Percentiles rank a stretch among this genome's conserved stretches.
These are phyloP conservation scores for Tragelaphus scriptus DNA, from an alignment of 2,113 vertebrate species.

Conservation along the genomic window DNA sequence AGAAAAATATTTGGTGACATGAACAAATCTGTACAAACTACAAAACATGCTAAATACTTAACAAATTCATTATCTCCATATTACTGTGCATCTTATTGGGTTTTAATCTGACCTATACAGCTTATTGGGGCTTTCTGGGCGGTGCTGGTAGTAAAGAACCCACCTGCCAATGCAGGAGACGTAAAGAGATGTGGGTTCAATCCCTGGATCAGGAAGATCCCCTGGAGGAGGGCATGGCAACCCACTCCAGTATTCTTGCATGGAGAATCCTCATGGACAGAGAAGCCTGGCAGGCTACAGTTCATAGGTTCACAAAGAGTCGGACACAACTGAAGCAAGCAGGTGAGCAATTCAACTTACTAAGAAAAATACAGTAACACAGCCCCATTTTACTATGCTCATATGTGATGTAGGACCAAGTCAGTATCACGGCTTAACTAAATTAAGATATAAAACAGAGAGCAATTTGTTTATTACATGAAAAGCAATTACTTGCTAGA, in stretches of 20 bases:
- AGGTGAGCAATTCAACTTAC: not conserved
- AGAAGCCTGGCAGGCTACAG: not conserved
- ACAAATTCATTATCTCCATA: not conserved
- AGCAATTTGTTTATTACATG: not conserved
- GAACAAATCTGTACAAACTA: not conserved
- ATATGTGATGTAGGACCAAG: not conserved
- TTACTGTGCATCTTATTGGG: not conserved
- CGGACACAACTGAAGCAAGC: not conserved
- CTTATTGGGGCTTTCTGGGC: not conserved
- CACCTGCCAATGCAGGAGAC: not conserved
- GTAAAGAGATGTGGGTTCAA: not conserved
- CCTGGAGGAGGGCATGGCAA: not conserved
- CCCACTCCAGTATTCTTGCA: not conserved
- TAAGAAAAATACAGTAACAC: not conserved
- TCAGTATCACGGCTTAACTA: not conserved
- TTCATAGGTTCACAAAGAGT: not conserved
- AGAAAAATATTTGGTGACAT: not conserved
- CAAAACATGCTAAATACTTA: not conserved
- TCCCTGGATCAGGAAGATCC: not conserved
- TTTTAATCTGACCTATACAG: not conserved
- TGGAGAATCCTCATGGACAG: not conserved
- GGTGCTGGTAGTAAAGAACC: not conserved
- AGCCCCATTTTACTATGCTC: not conserved
- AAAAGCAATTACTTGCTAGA: not conserved
- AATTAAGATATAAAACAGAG: not conserved